Evolutionary conservation across 2,113 vertebrate genomes (phyloP).

Genomic region (Anthoscopus minutus): DNA sequence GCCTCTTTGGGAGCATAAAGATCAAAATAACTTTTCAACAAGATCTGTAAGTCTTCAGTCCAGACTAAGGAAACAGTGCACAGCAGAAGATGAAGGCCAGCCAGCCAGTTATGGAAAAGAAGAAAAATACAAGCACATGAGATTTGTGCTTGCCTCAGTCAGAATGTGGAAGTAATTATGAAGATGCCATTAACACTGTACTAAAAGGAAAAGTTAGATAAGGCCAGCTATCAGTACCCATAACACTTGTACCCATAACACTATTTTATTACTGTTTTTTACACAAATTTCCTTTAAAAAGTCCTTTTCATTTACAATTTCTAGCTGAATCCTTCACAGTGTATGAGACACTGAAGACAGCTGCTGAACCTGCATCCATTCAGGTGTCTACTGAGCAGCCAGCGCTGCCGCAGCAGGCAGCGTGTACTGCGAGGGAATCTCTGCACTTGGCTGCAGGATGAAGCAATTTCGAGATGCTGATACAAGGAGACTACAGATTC

Average conservation of each 20-base stretch:
- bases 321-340: background rate
- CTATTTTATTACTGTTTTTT: background rate
- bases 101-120: background rate
- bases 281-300: background rate
- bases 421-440: accelerated
- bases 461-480: background rate
- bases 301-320: background rate
- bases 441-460: background rate
- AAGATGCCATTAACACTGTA: background rate
- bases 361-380: background rate
- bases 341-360: background rate
- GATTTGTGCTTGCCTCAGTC: background rate
- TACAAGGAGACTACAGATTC: background rate
- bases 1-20: background rate
- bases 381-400: background rate
- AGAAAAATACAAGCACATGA: background rate
- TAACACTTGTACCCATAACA: background rate
- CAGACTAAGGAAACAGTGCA: background rate
- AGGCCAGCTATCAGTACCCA: background rate
- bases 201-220: background rate
- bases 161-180: background rate
- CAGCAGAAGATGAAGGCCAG: background rate
- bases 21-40: background rate
- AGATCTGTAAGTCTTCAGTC: background rate
- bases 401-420: background rate